phyloP scores from a whole-genome alignment of 1,140 invertebrate species.

The Drosophila parabipectinata region DNA sequence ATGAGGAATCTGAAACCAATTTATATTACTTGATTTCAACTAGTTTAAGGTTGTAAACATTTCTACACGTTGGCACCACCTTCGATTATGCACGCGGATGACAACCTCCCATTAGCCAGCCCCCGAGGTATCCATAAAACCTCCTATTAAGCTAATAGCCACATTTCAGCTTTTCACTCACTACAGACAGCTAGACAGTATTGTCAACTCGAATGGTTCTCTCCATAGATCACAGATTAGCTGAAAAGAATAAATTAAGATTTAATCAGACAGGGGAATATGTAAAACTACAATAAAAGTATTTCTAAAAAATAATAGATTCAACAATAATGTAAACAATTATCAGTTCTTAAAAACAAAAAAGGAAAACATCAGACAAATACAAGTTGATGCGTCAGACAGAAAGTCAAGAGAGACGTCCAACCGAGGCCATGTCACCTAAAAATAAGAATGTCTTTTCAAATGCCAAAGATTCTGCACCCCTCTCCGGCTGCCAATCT shows the following conservation, averaged over 20 bases:
- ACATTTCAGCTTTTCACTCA: slow-evolving; percentile 21
- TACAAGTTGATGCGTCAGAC: slow-evolving; percentile 49
- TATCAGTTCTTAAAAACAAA: slow-evolving; percentile 5
- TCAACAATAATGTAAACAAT: slow-evolving; percentile 21
- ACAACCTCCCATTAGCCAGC: not conserved
- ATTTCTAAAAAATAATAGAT: not conserved
- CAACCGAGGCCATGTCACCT: slow-evolving; percentile 82
- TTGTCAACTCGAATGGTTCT: slow-evolving; percentile 35
- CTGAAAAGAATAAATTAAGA: slow-evolving; percentile 56
- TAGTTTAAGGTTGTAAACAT: no score
- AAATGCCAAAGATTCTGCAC: slow-evolving; percentile 75
- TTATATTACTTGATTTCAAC: not conserved
- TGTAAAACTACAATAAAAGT: slow-evolving; percentile 4
- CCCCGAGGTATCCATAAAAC: slow-evolving; percentile 9
- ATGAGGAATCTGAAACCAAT: not conserved
- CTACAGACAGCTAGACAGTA: slow-evolving; percentile 11
- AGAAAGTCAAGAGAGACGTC: slow-evolving; percentile 60
- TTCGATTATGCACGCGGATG: not conserved
- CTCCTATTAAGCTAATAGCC: slow-evolving; percentile 42
- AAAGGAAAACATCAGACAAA: not conserved
- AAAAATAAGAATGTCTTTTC: slow-evolving; percentile 83
- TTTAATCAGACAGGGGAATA: slow-evolving; percentile 22
- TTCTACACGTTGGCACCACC: not conserved
- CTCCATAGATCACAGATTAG: slow-evolving; percentile 49
- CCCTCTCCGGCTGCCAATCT: slow-evolving; percentile 22